These are phyloP conservation scores for Rhombomys opimus DNA, from an alignment of 2,113 vertebrate species.

Conservation along the genomic window DNA sequence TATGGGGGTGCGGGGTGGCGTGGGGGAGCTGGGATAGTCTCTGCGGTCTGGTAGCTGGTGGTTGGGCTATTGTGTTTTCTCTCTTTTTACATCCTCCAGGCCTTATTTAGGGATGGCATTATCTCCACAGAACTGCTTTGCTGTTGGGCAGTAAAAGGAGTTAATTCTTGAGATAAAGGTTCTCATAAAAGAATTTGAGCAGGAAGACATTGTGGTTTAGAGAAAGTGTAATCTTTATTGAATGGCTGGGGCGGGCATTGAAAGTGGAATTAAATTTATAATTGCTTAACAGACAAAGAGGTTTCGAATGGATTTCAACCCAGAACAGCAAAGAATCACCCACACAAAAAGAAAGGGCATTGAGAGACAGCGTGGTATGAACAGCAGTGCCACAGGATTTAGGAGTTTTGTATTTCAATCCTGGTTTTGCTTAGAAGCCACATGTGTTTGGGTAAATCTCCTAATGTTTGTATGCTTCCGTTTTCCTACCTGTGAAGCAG, in stretches of 20 bases:
- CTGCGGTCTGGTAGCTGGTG: constrained; percentile 29
- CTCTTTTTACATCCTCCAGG: not conserved
- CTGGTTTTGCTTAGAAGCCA: not conserved
- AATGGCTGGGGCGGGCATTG: not conserved
- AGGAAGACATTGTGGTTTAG: constrained; percentile 14
- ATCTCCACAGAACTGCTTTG: constrained; percentile 69
- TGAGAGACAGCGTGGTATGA: not conserved
- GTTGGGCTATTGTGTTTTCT: not conserved
- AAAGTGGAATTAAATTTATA: constrained; percentile 46
- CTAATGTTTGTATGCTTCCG: not conserved
- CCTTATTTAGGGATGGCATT: constrained; percentile 78
- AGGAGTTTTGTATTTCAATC: not conserved
- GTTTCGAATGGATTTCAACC: constrained; percentile 6
- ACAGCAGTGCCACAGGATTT: not conserved
- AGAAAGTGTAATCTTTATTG: constrained; percentile 49
- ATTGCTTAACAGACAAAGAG: constrained; percentile 20
- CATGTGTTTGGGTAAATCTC: not conserved
- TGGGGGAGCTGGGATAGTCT: not conserved
- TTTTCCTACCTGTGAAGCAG: not conserved
- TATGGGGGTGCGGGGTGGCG: too few relatives aligned
- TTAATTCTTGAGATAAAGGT: constrained; percentile 33
- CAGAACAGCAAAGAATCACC: not conserved
- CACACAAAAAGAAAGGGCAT: not conserved
- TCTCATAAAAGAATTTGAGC: constrained; percentile 47
- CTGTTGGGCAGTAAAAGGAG: constrained; percentile 56